Evolutionary conservation across 2,113 vertebrate genomes (phyloP).

Genomic region (Tychaedon coryphoeus): DNA sequence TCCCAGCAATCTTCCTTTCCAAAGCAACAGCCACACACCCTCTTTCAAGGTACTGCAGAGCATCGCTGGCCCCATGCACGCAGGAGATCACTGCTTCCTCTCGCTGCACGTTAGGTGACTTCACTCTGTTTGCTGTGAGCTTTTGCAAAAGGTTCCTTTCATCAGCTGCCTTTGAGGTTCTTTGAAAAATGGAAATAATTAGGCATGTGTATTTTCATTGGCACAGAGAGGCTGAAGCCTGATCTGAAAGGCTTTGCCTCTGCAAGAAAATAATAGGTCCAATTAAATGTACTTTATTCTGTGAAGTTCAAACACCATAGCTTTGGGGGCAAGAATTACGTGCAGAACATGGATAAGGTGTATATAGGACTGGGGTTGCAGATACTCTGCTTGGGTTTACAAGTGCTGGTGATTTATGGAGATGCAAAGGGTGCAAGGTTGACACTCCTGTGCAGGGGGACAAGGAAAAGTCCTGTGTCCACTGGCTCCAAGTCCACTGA

Average conservation of each 20-base stretch:
- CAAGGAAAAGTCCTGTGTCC: neutral
- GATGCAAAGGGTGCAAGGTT: neutral
- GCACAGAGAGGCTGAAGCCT: slow-evolving; percentile 60
- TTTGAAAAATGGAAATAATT: slow-evolving; percentile 74
- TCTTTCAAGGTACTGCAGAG: neutral
- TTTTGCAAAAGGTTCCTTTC: slow-evolving; percentile 68
- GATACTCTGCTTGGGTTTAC: neutral
- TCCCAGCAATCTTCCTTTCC: neutral
- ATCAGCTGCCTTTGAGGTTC: slow-evolving; percentile 71
- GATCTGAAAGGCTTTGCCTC: slow-evolving; percentile 69
- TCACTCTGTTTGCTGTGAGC: slow-evolving; percentile 58
- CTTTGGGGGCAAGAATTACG: slow-evolving; percentile 58
- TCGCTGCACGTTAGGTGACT: slow-evolving; percentile 45
- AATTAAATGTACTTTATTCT: slow-evolving; percentile 73
- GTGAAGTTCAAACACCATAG: slow-evolving; percentile 65
- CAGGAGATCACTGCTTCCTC: slow-evolving; percentile 25
- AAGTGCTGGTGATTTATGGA: neutral
- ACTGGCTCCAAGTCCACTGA: neutral
- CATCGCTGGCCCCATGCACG: neutral
- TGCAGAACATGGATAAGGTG: slow-evolving; percentile 14
- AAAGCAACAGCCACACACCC: neutral
- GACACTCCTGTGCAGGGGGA: neutral
- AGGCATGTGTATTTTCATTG: slow-evolving; percentile 70
- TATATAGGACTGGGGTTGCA: neutral
- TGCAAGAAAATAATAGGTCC: slow-evolving; percentile 67